These are phyloP conservation scores for Microcebus griseorufus DNA, from an alignment of 2,113 vertebrate species.

Conservation along the genomic window DNA sequence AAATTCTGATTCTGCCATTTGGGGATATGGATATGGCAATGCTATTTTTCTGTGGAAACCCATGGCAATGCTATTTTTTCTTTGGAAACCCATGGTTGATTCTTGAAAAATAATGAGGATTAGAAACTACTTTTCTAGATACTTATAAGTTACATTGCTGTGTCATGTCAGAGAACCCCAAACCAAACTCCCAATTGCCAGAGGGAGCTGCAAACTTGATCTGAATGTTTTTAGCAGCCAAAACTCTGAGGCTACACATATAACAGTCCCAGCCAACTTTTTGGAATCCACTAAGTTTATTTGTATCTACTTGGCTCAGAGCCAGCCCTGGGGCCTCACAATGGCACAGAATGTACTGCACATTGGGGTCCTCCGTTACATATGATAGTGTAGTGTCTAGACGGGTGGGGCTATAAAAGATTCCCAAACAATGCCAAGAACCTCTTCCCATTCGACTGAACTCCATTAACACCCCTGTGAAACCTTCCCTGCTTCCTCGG, in stretches of 20 bases:
- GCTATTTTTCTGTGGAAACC: not conserved
- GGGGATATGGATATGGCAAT: not conserved
- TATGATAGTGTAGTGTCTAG: not conserved
- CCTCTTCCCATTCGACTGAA: not conserved
- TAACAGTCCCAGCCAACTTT: not conserved
- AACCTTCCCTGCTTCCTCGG: not conserved
- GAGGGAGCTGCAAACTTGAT: not conserved
- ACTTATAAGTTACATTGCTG: not conserved
- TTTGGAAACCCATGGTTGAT: not conserved
- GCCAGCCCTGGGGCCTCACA: not conserved
- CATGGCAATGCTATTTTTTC: not conserved
- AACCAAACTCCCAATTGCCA: not conserved
- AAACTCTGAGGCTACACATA: not conserved
- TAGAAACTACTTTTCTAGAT: not conserved
- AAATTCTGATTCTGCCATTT: conserved; percentile 14
- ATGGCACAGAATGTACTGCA: not conserved
- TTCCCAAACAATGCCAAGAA: not conserved
- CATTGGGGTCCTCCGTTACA: not conserved
- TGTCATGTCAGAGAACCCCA: not conserved
- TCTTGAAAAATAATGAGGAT: not conserved
- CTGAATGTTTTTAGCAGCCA: not conserved
- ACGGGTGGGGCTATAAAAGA: not conserved
- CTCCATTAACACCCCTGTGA: not conserved
- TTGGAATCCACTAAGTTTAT: not conserved
- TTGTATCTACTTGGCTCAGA: not conserved